Evolutionary conservation across 1,140 invertebrate species (phyloP).

Genomic region (Himalopsyche phryganea): DNA sequence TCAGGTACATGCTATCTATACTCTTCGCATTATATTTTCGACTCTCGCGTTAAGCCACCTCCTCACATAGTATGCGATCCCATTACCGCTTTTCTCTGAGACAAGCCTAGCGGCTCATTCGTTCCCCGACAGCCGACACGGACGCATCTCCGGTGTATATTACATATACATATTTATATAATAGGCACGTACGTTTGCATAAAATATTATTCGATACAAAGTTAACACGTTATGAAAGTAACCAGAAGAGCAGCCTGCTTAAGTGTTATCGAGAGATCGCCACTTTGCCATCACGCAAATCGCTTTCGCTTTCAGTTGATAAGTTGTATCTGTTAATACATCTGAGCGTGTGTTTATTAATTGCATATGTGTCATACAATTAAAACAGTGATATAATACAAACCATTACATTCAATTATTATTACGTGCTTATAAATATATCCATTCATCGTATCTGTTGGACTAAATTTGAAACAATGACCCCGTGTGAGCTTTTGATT

Average conservation of each 20-base stretch:
- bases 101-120: slow-evolving; percentile 17
- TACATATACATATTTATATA: slow-evolving; percentile 13
- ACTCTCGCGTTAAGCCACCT: slow-evolving; percentile 28
- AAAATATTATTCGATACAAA: not conserved
- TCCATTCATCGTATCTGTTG: too few species aligned
- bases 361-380: too few species aligned
- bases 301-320: slow-evolving; percentile 4
- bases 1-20: slow-evolving; percentile 23
- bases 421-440: too few species aligned
- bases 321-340: not conserved
- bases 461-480: too few species aligned
- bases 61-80: slow-evolving; percentile 17
- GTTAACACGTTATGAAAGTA: slow-evolving; percentile 2
- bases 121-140: slow-evolving; percentile 24
- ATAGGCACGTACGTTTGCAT: slow-evolving; percentile 18
- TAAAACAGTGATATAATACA: too few species aligned
- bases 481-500: too few species aligned
- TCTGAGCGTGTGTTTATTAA: too few species aligned
- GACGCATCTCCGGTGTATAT: slow-evolving; percentile 31
- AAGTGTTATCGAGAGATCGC: not conserved
- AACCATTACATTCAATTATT: too few species aligned
- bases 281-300: not conserved
- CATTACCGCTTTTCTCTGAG: slow-evolving; percentile 23
- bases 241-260: not conserved
- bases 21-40: slow-evolving; percentile 26